Conservation (phyloP, 1,140 invertebrate genomes). For the Drosophila nigromelanica region DNA sequence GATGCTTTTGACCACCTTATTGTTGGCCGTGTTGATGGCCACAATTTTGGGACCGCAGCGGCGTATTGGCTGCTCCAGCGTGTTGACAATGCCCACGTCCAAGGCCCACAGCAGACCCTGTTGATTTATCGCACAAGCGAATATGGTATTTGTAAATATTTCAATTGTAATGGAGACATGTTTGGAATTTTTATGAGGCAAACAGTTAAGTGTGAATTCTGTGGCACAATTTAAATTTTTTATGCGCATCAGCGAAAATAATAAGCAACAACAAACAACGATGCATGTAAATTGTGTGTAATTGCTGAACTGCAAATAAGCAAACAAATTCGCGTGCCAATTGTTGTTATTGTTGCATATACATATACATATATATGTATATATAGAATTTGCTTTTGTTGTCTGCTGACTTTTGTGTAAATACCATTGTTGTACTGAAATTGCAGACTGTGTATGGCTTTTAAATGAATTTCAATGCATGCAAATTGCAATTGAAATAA, state of each 20-base stretch:
- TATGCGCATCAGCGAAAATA: constrained; percentile 22
- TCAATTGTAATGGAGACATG: constrained; percentile 20
- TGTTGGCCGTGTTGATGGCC: constrained; percentile 86
- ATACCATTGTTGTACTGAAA: constrained; percentile 49
- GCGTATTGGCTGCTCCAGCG: constrained; percentile 86
- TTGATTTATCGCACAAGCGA: too few species aligned
- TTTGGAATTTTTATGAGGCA: constrained; percentile 6
- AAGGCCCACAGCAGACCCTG: constrained; percentile 88
- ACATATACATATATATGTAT: background rate
- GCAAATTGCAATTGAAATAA: constrained; percentile 6
- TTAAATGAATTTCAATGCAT: constrained; percentile 29
- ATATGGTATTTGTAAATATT: constrained; percentile 17
- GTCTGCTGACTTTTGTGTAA: constrained; percentile 48
- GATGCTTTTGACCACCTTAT: constrained; percentile 86
- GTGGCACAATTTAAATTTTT: constrained; percentile 4
- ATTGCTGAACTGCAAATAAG: constrained; percentile 53
- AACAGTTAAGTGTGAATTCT: constrained; percentile 4
- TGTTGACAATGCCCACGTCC: constrained; percentile 88
- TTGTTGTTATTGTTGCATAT: constrained; percentile 25
- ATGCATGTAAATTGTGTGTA: constrained; percentile 38
- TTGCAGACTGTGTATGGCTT: constrained; percentile 34
- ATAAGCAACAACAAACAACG: constrained; percentile 17
- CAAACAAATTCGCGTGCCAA: constrained; percentile 44
- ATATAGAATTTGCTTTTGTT: constrained; percentile 6
- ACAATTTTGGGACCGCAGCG: constrained; percentile 88